phyloP scores from a whole-genome alignment of 2,888 invertebrate genomes.

The Metopia argyrocephala region DNA sequence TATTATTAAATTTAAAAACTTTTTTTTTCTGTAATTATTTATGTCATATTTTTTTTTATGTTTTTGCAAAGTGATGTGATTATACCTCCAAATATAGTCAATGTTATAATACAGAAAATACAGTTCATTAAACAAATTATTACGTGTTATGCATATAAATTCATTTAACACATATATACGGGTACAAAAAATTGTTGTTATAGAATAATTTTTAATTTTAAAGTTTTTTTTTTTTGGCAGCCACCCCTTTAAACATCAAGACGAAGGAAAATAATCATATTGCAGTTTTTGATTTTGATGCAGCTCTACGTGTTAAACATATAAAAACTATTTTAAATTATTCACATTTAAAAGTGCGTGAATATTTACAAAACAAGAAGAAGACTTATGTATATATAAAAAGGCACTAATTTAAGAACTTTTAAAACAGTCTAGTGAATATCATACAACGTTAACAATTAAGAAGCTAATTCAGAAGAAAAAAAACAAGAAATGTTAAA shows the following conservation, averaged over 20 bases:
- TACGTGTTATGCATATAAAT: constrained; percentile 27
- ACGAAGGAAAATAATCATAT: not conserved
- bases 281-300: constrained; percentile 39
- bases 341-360: constrained; percentile 13
- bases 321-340: constrained; percentile 11
- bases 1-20: too few species aligned
- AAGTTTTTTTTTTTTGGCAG: constrained; percentile 51
- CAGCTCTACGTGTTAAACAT: constrained; percentile 49
- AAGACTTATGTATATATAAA: constrained; percentile 53
- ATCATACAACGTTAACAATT: constrained; percentile 22
- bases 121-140: constrained; percentile 62
- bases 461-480: constrained; percentile 4
- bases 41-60: constrained; percentile 26
- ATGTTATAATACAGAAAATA: constrained; percentile 48
- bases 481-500: constrained; percentile 57
- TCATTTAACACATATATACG: constrained; percentile 29
- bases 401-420: constrained; percentile 49
- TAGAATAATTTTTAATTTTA: not conserved
- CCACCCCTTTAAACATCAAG: constrained; percentile 39
- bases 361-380: not conserved
- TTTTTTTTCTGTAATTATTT: not conserved
- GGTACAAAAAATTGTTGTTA: constrained; percentile 32
- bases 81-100: constrained; percentile 1
- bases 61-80: constrained; percentile 4
- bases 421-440: constrained; percentile 46